These are phyloP conservation scores for Rhizomys pruinosus DNA, from an alignment of 2,113 vertebrate species.

Conservation along the genomic window DNA sequence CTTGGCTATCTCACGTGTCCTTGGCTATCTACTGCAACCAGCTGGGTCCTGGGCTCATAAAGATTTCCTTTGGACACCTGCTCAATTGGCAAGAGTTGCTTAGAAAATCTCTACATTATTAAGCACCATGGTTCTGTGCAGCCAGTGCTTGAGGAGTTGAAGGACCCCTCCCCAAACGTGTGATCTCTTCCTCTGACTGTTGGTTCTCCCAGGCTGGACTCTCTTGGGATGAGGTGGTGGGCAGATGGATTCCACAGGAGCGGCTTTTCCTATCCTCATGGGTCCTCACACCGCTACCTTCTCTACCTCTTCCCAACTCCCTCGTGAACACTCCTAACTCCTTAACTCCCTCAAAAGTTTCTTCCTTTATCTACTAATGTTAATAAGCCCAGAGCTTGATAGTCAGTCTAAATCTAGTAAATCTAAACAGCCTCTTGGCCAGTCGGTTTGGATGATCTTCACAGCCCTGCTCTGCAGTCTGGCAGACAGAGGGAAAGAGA, in stretches of 20 bases:
- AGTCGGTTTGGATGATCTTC: neutral
- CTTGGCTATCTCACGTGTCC: too few relatives aligned
- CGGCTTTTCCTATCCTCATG: neutral
- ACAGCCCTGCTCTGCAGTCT: neutral
- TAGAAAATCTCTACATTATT: too few relatives aligned
- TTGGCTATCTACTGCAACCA: too few relatives aligned
- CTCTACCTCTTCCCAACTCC: too few relatives aligned
- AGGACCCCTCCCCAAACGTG: neutral
- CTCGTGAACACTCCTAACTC: neutral
- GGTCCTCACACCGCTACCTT: neutral
- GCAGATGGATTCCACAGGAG: too few relatives aligned
- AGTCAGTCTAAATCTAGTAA: neutral
- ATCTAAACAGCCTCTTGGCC: neutral
- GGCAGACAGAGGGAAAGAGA: rapidly evolving
- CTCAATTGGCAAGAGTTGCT: neutral
- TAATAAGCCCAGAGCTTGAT: neutral
- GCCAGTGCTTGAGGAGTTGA: neutral
- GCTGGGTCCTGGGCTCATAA: neutral
- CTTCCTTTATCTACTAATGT: neutral
- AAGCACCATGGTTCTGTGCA: neutral
- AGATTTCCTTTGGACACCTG: neutral
- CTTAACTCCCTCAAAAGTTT: neutral
- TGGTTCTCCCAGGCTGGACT: neutral
- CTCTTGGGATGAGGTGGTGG: neutral
- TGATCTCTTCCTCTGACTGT: too few relatives aligned